Conservation (phyloP, 2,888 invertebrate genomes). For the Andrena hattorfiana region DNA sequence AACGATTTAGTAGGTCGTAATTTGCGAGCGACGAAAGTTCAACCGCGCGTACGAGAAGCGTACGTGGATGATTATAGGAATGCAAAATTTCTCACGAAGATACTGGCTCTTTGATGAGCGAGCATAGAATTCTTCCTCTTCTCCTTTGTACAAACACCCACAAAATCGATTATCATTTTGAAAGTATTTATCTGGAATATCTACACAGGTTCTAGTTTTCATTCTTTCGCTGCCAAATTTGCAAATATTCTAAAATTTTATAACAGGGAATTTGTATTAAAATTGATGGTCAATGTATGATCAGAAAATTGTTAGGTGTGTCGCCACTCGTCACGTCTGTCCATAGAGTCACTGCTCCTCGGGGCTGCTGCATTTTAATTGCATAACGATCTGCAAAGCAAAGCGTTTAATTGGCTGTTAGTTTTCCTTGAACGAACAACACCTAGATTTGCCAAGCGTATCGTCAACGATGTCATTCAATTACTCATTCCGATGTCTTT, state of each 20-base stretch:
- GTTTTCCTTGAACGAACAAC: not conserved
- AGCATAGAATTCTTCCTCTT: not conserved
- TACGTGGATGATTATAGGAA: slow-evolving; percentile 43
- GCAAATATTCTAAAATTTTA: no score
- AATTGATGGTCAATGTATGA: no score
- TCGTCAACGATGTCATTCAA: slow-evolving; percentile 9
- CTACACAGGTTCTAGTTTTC: no score
- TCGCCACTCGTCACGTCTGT: no score
- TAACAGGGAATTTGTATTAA: no score
- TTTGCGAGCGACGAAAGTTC: slow-evolving; percentile 59
- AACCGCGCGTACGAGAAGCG: slow-evolving; percentile 16
- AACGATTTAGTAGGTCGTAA: slow-evolving; percentile 65
- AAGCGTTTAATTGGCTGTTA: not conserved
- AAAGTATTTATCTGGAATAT: no score
- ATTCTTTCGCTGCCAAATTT: no score
- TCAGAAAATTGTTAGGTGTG: no score
- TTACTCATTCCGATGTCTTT: slow-evolving; percentile 24
- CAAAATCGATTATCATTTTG: no score
- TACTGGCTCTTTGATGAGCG: slow-evolving; percentile 12
- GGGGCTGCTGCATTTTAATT: not conserved
- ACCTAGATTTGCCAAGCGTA: not conserved
- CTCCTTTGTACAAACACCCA: no score
- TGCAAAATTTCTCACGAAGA: slow-evolving; percentile 24
- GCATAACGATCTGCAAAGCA: not conserved
- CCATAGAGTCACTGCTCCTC: not conserved